phyloP scores from a whole-genome alignment of 2,888 invertebrate species.

The Drosophila subsilvestris region DNA sequence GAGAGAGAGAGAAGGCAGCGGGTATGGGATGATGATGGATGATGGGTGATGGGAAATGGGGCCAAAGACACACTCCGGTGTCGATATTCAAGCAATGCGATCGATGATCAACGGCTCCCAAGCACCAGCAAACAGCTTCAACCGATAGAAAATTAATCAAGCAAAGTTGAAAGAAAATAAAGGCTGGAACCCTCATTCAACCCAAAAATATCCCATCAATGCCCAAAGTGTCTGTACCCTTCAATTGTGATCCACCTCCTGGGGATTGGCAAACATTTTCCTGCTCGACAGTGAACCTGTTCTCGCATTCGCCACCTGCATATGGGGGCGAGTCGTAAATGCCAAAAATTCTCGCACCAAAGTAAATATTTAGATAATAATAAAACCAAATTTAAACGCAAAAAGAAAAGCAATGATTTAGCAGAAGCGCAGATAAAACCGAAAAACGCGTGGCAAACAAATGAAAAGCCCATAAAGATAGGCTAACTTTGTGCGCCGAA shows the following conservation, averaged over 20 bases:
- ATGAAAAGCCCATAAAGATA: not conserved
- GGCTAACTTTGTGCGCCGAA: not conserved
- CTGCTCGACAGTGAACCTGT: not conserved
- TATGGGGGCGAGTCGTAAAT: slow-evolving; percentile 52
- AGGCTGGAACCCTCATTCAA: no score
- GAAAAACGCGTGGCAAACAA: slow-evolving; percentile 16
- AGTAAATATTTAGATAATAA: slow-evolving; percentile 76
- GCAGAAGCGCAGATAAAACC: slow-evolving; percentile 9
- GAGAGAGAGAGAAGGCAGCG: no score
- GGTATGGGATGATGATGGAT: no score
- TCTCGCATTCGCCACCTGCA: not conserved
- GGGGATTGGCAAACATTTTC: not conserved
- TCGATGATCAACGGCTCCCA: no score
- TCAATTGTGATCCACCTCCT: no score
- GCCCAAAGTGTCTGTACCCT: no score
- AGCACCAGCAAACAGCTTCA: no score
- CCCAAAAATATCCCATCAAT: no score
- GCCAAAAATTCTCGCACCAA: slow-evolving; percentile 47
- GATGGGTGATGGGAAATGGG: not conserved
- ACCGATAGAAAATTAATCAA: no score
- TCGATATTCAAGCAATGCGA: no score
- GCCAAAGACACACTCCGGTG: no score
- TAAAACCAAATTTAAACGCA: slow-evolving; percentile 55
- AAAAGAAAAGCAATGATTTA: slow-evolving; percentile 33
- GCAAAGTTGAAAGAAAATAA: no score